Percentiles rank a stretch among this genome's conserved stretches.
phyloP scores from a whole-genome alignment of 2,888 invertebrate species.

The Atrina japonica region DNA sequence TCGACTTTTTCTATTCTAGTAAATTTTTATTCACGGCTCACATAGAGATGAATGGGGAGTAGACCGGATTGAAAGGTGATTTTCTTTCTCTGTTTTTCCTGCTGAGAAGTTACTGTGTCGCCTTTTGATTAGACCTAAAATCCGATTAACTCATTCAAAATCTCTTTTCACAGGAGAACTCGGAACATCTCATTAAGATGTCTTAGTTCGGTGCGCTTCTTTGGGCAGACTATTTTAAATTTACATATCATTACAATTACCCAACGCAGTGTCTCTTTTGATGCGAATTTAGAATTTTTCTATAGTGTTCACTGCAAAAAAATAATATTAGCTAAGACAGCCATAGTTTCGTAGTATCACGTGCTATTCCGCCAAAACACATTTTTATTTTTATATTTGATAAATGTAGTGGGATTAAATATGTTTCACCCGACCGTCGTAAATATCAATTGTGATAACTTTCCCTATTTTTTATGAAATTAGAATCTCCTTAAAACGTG shows the following conservation, averaged over 20 bases:
- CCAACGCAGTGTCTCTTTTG: conserved; percentile 21
- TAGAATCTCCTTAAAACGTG: too few relatives aligned
- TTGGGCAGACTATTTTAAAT: conserved; percentile 26
- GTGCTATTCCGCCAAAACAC: conserved; percentile 1
- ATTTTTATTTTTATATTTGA: conserved; percentile 10
- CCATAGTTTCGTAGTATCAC: conserved; percentile 22
- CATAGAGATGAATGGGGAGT: too few relatives aligned
- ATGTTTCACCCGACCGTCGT: conserved; percentile 1
- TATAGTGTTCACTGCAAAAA: conserved; percentile 12
- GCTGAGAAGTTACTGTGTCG: conserved; percentile 31
- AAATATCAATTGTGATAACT: too few relatives aligned
- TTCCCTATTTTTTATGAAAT: too few relatives aligned
- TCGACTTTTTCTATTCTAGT: too few relatives aligned
- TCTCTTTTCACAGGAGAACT: conserved; percentile 37
- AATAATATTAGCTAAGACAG: conserved; percentile 3
- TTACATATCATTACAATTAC: conserved; percentile 42
- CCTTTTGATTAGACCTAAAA: conserved; percentile 38
- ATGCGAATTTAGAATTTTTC: conserved; percentile 19
- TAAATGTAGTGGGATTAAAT: conserved; percentile 16
- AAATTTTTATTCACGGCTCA: too few relatives aligned
- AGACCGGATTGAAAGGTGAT: too few relatives aligned
- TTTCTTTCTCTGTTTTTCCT: too few relatives aligned
- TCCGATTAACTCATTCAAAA: conserved; percentile 42
- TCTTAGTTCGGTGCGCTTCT: conserved; percentile 31
- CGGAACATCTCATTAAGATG: conserved; percentile 38